phyloP scores from a whole-genome alignment of 2,113 vertebrate genomes.

The Phaetusa simplex region DNA sequence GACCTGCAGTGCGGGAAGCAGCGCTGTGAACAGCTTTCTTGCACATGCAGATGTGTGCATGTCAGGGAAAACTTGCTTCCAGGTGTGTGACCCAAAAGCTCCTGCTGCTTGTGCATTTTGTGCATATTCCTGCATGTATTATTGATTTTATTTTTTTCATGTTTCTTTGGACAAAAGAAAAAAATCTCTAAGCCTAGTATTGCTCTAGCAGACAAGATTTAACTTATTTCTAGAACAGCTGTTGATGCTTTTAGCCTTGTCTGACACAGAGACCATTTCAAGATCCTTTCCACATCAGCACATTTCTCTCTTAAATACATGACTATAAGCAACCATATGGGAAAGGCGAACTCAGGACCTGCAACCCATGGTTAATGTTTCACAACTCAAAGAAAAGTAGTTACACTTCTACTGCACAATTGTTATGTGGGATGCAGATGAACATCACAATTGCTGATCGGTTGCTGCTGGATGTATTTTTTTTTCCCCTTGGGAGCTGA shows the following conservation, averaged over 20 bases:
- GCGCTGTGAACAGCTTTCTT: background rate
- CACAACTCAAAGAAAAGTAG: background rate
- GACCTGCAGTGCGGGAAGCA: background rate
- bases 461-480: background rate
- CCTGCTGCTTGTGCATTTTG: background rate
- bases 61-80: background rate
- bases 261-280: background rate
- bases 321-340: background rate
- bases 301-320: background rate
- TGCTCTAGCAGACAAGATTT: background rate
- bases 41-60: background rate
- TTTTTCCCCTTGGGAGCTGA: background rate
- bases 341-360: background rate
- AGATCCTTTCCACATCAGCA: background rate
- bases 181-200: background rate
- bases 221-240: background rate
- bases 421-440: too few species aligned
- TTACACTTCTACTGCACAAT: background rate
- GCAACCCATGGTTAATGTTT: background rate
- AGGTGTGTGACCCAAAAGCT: background rate
- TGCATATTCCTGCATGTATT: background rate
- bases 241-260: background rate
- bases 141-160: background rate
- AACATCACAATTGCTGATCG: rapidly evolving
- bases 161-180: background rate